These are phyloP conservation scores for Campylomormyrus numenius DNA, from an alignment of 2,113 vertebrate species.

Conservation along the genomic window DNA sequence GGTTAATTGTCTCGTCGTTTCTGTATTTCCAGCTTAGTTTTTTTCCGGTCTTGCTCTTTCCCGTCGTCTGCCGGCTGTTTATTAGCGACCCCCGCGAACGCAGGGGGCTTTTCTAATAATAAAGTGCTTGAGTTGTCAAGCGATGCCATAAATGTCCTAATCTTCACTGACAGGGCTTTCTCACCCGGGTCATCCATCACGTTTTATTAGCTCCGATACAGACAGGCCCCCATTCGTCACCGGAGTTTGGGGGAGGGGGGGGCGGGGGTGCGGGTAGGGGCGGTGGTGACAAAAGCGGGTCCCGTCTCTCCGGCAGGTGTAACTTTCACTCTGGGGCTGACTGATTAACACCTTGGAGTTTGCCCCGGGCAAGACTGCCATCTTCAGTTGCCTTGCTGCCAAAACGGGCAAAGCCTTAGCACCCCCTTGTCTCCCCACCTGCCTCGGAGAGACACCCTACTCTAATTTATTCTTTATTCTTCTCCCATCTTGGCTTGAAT, in stretches of 20 bases:
- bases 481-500: not conserved
- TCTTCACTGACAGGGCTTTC: conserved; percentile 64
- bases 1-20: not conserved
- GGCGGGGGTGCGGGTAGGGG: not conserved
- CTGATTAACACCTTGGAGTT: conserved; percentile 17
- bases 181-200: conserved; percentile 63
- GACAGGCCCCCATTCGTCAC: conserved; percentile 49
- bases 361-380: conserved; percentile 65
- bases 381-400: conserved; percentile 60
- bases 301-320: conserved; percentile 52
- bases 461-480: not conserved
- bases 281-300: conserved; percentile 53
- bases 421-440: too few species aligned
- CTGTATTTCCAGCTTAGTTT: conserved; percentile 33
- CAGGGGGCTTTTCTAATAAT: conserved; percentile 58
- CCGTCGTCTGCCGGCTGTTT: conserved; percentile 54
- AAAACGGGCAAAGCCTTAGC: not conserved
- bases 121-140: conserved; percentile 66
- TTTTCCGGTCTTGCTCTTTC: conserved; percentile 41
- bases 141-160: conserved; percentile 56
- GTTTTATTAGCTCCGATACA: conserved; percentile 54
- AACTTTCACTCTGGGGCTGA: conserved; percentile 48
- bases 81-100: conserved; percentile 46
- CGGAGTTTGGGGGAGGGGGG: conserved; percentile 28
- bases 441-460: not conserved